Percentiles rank a stretch among this genome's conserved stretches.
phyloP scores from a whole-genome alignment of 2,797 vertebrate species.

The Onychomys torridus region DNA sequence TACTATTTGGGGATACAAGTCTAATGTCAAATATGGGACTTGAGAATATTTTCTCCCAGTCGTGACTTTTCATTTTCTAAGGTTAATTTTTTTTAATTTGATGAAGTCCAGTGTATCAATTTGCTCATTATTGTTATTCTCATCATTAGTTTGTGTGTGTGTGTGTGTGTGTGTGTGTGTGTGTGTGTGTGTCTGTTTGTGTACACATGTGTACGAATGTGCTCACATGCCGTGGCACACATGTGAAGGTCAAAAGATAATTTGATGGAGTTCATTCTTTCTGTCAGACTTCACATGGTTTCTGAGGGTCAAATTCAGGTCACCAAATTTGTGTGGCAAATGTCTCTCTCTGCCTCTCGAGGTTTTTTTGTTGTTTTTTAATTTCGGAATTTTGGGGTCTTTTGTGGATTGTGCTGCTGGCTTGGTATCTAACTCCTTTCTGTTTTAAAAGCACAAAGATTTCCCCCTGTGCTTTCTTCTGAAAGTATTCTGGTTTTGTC shows the following conservation, averaged over 20 bases:
- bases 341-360: neutral
- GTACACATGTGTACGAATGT: neutral
- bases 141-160: neutral
- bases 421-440: neutral
- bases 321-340: neutral
- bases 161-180: neutral
- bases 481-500: constrained; percentile 14
- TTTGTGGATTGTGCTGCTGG: neutral
- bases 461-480: constrained; percentile 38
- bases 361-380: neutral
- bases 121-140: neutral
- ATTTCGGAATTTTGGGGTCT: neutral
- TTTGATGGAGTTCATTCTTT: neutral
- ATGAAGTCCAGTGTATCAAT: neutral
- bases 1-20: neutral
- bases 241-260: neutral
- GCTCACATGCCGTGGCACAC: neutral
- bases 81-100: neutral
- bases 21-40: neutral
- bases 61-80: neutral
- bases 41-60: neutral
- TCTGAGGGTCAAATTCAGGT: neutral
- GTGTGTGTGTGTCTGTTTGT: neutral
- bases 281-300: neutral
- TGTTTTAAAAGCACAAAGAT: constrained; percentile 25